Percentiles rank a stretch among this genome's conserved stretches.
These are phyloP conservation scores for Halcyon smyrnensis DNA, from an alignment of 2,797 vertebrate genomes.

Conservation along the genomic window DNA sequence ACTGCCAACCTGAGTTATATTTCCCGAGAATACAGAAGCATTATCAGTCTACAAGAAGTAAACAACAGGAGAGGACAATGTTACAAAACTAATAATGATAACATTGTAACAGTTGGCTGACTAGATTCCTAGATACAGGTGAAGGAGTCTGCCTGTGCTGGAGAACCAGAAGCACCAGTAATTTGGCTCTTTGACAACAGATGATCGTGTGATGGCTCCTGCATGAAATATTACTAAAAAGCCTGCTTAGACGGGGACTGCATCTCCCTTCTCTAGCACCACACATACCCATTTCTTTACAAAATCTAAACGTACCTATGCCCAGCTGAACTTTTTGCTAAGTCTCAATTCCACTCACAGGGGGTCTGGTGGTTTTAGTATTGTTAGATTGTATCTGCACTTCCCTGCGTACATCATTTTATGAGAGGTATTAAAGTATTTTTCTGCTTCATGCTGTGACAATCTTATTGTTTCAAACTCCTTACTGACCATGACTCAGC, in stretches of 20 bases:
- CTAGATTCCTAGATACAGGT: neutral
- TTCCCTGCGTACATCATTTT: neutral
- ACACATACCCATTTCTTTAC: neutral
- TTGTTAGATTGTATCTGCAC: neutral
- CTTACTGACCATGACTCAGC: neutral
- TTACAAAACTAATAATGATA: neutral
- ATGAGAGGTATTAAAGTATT: neutral
- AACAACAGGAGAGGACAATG: constrained; percentile 24
- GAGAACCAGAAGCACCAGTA: neutral
- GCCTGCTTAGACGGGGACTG: neutral
- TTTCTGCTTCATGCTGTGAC: neutral
- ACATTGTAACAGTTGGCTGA: neutral
- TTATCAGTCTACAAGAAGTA: constrained; percentile 76
- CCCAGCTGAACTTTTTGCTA: neutral
- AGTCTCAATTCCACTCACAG: neutral
- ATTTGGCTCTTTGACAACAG: neutral
- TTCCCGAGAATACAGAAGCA: constrained; percentile 79
- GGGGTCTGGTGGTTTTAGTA: neutral
- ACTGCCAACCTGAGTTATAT: constrained; percentile 87
- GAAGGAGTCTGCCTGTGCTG: neutral
- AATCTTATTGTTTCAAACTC: neutral
- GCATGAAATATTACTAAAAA: neutral
- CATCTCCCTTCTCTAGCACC: neutral
- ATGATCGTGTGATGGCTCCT: neutral
- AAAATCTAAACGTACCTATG: neutral